A percentile compares a stretch with the other conserved stretches of the same genome.
Conservation (phyloP, 2,888 invertebrate species). For the Sinelater perroti region DNA sequence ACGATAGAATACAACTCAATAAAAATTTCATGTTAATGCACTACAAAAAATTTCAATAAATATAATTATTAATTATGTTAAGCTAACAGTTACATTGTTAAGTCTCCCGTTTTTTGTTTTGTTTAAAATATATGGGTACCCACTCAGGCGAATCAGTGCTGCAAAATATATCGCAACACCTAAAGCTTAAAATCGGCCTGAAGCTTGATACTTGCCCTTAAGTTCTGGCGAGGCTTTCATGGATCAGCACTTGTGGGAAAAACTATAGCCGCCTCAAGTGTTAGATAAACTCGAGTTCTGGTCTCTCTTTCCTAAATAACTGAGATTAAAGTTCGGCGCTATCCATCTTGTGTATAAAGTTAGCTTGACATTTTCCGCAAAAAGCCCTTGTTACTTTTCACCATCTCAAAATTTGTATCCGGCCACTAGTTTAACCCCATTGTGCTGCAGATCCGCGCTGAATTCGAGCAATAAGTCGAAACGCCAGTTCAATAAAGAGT, state of each 20-base stretch:
- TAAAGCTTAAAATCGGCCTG: background rate
- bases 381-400: constrained; percentile 18
- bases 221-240: constrained; percentile 1
- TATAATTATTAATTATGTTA: too few relatives aligned
- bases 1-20: too few relatives aligned
- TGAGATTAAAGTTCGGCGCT: constrained; percentile 41
- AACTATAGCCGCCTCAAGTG: constrained; percentile 38
- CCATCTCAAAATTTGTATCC: constrained; percentile 13
- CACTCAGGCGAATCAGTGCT: too few relatives aligned
- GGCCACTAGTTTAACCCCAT: constrained; percentile 7
- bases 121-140: too few relatives aligned
- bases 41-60: too few relatives aligned
- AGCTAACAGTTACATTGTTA: background rate
- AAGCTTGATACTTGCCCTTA: background rate
- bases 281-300: constrained; percentile 41
- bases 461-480: too few relatives aligned
- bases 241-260: constrained; percentile 19
- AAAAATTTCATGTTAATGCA: too few relatives aligned
- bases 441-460: background rate
- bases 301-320: constrained; percentile 41
- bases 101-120: background rate
- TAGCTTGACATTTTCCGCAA: constrained; percentile 27
- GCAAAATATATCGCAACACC: background rate
- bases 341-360: constrained; percentile 44
- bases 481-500: too few relatives aligned